phyloP scores from a whole-genome alignment of 2,113 vertebrate species.

The Antigone vipio region DNA sequence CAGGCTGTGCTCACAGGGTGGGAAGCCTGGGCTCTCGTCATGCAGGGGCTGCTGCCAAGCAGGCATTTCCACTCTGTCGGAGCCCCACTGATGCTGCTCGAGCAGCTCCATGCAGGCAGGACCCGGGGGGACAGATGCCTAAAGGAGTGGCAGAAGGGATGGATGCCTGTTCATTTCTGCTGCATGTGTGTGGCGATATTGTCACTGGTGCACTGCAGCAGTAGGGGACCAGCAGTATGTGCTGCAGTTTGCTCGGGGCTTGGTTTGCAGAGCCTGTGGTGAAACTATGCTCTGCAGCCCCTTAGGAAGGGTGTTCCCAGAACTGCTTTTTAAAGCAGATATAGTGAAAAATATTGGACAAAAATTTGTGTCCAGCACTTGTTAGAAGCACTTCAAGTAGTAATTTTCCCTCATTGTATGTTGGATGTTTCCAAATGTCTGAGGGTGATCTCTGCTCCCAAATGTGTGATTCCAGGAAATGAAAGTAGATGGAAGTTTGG shows the following conservation, averaged over 20 bases:
- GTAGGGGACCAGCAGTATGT: neutral
- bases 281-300: neutral
- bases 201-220: neutral
- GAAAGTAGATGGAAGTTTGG: neutral
- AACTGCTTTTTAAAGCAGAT: neutral
- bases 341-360: neutral
- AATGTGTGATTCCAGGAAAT: neutral
- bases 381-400: neutral
- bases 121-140: neutral
- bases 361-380: neutral
- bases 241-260: neutral
- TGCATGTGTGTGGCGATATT: accelerated
- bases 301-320: neutral
- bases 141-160: neutral
- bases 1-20: neutral
- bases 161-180: accelerated
- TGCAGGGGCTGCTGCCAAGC: neutral
- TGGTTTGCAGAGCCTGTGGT: neutral
- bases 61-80: accelerated
- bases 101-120: neutral
- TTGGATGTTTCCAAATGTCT: neutral
- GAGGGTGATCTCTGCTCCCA: neutral
- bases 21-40: neutral
- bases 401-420: neutral
- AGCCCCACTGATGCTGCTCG: neutral